Evolutionary conservation across 2,113 vertebrate species (phyloP), one percentile per base, ranked within the genome.

Genomic region (Indicator indicator): DNA sequence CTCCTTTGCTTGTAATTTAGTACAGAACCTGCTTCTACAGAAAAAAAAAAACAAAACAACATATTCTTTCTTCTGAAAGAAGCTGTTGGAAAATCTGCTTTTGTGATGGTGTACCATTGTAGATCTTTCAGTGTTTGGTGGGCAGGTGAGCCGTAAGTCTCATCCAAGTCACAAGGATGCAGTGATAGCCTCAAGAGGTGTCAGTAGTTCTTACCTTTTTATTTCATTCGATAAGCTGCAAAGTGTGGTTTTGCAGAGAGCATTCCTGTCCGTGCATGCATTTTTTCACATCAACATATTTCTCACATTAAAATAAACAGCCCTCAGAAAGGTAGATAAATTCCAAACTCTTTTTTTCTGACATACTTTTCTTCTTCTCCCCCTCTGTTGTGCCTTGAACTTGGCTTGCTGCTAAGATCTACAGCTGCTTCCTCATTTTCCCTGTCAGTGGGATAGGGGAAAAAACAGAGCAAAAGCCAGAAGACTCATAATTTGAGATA

Each of bases 1-100:
- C 40, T 94, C 50, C 36, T 93, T 19, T 52, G 23, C 48, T 32
- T 76, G 42, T 79, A 87, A 87, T 87, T 79, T 76, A 89, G 86
- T 79, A 78, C 18, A 48, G 63, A 75, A 83, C 24, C 78, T 77
- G 72, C 30, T 89, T 91, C 75, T 87, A 73, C 40, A 72, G 82
- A 14, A 73, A 82, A 84, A 38, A 69, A 90, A 72, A 42, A 5
- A 44, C 36, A 42, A 36, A 36, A 36, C 42, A 44, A 44, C 42
- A 16, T 44, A 44, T 14, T 44, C 42, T 44, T 62, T 88, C 56
- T 88, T 88, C 48, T 86, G 62, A 78, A 72, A 54, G 64, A 92
- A 62, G 52, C 86, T 75, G 26, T 65, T 96, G 84, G 55, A 81
- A 86, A 94, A 95, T 78, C 55, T 75, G 58, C 73, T 82, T 77